Evolutionary conservation across 2,888 invertebrate genomes (phyloP).

Genomic region (Spilosoma lubricipeda): DNA sequence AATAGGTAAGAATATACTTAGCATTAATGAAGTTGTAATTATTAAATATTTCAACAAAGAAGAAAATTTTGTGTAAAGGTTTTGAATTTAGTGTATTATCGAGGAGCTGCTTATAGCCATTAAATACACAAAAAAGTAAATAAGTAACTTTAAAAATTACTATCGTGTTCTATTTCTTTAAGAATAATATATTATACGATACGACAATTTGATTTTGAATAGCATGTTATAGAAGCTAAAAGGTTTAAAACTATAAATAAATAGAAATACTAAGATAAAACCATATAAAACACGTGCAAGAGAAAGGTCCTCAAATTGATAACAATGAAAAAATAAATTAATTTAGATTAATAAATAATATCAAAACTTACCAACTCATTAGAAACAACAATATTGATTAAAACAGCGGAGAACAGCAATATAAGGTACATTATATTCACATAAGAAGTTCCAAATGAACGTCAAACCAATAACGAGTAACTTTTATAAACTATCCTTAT

Average conservation of each 20-base stretch:
- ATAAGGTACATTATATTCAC: conserved; percentile 41
- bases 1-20: neutral
- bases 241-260: neutral
- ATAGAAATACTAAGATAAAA: neutral
- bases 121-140: neutral
- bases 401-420: conserved; percentile 32
- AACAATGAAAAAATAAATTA: neutral
- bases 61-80: too few relatives aligned
- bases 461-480: conserved; percentile 27
- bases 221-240: too few relatives aligned
- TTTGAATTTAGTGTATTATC: neutral
- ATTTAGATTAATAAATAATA: neutral
- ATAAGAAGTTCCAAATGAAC: conserved; percentile 33
- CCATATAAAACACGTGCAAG: neutral
- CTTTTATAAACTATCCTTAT: conserved; percentile 60
- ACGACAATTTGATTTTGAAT: too few relatives aligned
- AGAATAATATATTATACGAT: too few relatives aligned
- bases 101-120: neutral
- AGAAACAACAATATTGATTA: conserved; percentile 31
- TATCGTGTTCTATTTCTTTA: too few relatives aligned
- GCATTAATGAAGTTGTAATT: neutral
- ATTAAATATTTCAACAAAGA: neutral
- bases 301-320: neutral
- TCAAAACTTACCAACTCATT: conserved; percentile 33
- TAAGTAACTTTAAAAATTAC: neutral